Conservation (phyloP, 2,113 vertebrate species). For the Archocentrus centrarchus region DNA sequence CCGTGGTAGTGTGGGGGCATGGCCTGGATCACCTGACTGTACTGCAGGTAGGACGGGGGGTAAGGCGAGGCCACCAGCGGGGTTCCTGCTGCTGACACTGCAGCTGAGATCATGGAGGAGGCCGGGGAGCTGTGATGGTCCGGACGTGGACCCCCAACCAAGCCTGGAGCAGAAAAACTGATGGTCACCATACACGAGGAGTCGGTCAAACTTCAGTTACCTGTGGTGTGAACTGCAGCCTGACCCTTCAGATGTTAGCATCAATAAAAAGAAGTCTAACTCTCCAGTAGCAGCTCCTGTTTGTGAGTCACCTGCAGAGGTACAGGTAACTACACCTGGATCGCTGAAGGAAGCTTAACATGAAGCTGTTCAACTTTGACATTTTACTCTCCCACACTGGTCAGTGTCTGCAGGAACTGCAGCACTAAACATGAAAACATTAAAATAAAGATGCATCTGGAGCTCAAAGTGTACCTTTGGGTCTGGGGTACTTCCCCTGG, state of each 20-base stretch:
- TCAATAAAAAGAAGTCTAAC: no score
- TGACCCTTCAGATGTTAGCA: background rate
- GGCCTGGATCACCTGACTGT: conserved; percentile 87
- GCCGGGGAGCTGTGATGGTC: conserved; percentile 83
- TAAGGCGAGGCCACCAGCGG: conserved; percentile 87
- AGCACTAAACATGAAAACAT: background rate
- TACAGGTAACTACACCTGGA: background rate
- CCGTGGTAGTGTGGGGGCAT: conserved; percentile 86
- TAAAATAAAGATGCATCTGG: background rate
- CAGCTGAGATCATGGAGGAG: conserved; percentile 84
- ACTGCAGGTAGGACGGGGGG: conserved; percentile 86
- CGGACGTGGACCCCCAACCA: conserved; percentile 81
- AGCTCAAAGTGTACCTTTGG: conserved; percentile 80
- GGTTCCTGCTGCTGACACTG: conserved; percentile 84
- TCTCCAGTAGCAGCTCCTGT: no score
- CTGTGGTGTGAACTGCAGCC: no score
- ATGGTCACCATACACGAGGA: background rate
- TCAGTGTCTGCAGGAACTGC: no score
- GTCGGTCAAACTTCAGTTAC: no score
- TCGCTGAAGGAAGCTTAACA: background rate
- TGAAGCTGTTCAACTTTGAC: no score
- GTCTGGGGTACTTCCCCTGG: conserved; percentile 86
- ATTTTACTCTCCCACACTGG: background rate
- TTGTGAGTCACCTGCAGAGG: no score
- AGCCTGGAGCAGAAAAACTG: conserved; percentile 66